phyloP scores from a whole-genome alignment of 2,888 invertebrate genomes.

The Acrobeloides nanus region DNA sequence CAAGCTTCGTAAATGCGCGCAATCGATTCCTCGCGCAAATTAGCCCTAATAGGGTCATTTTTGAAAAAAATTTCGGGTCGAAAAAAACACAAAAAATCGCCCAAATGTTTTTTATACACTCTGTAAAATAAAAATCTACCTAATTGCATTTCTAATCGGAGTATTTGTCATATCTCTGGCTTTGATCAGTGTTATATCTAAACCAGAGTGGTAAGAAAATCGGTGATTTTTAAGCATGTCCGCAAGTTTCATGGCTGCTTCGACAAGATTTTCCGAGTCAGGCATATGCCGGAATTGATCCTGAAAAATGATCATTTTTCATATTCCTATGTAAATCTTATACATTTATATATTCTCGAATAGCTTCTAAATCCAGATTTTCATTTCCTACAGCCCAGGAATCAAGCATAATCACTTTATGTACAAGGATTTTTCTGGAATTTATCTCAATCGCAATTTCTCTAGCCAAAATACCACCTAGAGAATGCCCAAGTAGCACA shows the following conservation, averaged over 20 bases:
- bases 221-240: slow-evolving; percentile 28
- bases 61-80: no score
- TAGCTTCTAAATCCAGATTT: slow-evolving; percentile 16
- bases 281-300: slow-evolving; percentile 9
- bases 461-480: slow-evolving; percentile 43
- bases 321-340: neutral
- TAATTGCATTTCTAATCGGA: slow-evolving; percentile 25
- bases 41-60: no score
- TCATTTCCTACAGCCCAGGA: slow-evolving; percentile 35
- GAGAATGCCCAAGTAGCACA: slow-evolving; percentile 42
- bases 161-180: slow-evolving; percentile 37
- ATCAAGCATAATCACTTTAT: slow-evolving; percentile 37
- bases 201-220: slow-evolving; percentile 9
- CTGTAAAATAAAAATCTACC: neutral
- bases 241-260: slow-evolving; percentile 22
- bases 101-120: neutral
- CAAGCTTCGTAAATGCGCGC: no score
- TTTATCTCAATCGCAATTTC: slow-evolving; percentile 25
- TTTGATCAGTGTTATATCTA: slow-evolving; percentile 33
- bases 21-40: no score
- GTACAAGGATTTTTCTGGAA: slow-evolving; percentile 15
- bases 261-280: slow-evolving; percentile 7
- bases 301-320: slow-evolving; percentile 5
- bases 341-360: slow-evolving; percentile 9
- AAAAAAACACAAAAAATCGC: no score